Conservation (phyloP, 2,888 invertebrate genomes). For the Phytoseiulus persimilis region DNA sequence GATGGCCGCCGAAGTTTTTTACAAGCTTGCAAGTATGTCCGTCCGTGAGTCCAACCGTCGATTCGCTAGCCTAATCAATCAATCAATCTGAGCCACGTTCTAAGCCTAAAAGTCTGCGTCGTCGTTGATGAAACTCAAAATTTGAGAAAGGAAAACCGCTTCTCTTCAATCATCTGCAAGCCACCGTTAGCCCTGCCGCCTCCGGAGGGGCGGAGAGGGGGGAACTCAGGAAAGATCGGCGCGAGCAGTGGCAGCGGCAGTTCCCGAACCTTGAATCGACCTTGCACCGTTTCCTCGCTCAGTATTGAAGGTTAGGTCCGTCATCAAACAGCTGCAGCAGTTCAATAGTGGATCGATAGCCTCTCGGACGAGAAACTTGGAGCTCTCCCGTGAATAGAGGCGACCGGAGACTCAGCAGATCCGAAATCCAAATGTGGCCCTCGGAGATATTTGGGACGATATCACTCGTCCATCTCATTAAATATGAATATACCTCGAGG, state of each 20-base stretch:
- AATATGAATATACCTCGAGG: no score
- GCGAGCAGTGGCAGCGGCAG: neutral
- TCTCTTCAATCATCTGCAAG: neutral
- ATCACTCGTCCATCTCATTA: no score
- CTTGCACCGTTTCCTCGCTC: neutral
- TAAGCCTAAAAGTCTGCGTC: neutral
- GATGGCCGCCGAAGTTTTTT: neutral
- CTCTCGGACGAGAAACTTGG: neutral
- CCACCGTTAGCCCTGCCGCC: neutral
- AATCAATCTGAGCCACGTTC: neutral
- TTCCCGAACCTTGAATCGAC: neutral
- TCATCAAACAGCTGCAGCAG: neutral
- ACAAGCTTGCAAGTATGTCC: neutral
- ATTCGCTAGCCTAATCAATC: neutral
- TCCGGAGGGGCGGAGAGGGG: neutral
- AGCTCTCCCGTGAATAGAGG: neutral
- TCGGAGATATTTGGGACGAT: no score
- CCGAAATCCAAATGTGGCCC: no score
- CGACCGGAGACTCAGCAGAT: no score
- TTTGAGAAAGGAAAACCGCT: neutral
- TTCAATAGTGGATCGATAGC: neutral
- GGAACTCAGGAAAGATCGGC: no score
- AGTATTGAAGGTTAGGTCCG: neutral
- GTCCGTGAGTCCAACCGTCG: neutral
- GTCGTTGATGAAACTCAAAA: neutral